phyloP scores from a whole-genome alignment of 1,140 invertebrate genomes.

The Coboldia fuscipes region DNA sequence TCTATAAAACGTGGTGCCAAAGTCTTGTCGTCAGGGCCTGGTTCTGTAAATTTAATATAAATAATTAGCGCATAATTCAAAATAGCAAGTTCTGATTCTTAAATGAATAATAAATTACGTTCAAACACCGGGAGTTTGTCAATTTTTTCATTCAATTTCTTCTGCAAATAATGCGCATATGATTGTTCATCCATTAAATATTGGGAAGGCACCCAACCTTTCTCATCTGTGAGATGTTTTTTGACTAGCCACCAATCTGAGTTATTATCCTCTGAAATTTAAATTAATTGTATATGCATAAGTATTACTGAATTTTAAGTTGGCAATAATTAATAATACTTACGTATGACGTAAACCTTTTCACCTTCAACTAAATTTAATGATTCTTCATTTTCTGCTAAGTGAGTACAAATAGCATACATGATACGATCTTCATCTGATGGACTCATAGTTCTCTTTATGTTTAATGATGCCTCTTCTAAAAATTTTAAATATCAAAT shows the following conservation, averaged over 20 bases:
- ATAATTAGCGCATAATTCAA: not conserved
- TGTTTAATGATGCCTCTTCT: slow-evolving; percentile 34
- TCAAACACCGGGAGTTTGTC: slow-evolving; percentile 79
- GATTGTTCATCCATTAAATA: slow-evolving; percentile 62
- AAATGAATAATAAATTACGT: slow-evolving; percentile 36
- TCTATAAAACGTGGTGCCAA: slow-evolving; percentile 66
- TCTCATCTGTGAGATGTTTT: slow-evolving; percentile 75
- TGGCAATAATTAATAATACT: slow-evolving; percentile 5
- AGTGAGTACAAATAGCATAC: slow-evolving; percentile 65
- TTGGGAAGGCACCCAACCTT: slow-evolving; percentile 78
- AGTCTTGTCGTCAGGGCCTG: slow-evolving; percentile 48
- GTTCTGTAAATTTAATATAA: slow-evolving; percentile 33
- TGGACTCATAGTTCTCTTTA: slow-evolving; percentile 17
- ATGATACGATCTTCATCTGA: slow-evolving; percentile 52
- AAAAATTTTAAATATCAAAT: slow-evolving; percentile 8
- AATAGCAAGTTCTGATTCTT: not conserved
- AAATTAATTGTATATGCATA: slow-evolving; percentile 2
- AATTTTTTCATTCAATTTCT: slow-evolving; percentile 76
- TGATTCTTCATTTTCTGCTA: slow-evolving; percentile 70
- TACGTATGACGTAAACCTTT: slow-evolving; percentile 64
- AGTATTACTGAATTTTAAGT: not conserved
- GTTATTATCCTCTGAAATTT: slow-evolving; percentile 40
- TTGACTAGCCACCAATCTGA: slow-evolving; percentile 82
- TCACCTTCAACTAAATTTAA: slow-evolving; percentile 80
- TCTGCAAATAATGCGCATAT: slow-evolving; percentile 64